Evolutionary conservation across 1,140 invertebrate genomes (phyloP).

Genomic region (Achroia grisella): DNA sequence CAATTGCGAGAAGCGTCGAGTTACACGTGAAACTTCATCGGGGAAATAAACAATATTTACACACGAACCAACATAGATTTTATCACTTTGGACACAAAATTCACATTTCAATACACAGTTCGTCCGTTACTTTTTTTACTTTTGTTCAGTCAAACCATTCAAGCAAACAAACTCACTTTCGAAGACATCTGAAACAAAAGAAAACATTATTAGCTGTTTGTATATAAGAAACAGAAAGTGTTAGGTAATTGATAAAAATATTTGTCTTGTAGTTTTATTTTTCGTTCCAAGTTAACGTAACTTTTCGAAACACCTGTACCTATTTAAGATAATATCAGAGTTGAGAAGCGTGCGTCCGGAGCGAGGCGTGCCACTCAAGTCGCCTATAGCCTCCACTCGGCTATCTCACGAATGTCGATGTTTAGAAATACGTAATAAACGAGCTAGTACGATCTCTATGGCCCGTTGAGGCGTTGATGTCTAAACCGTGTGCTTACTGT

Average conservation of each 20-base stretch:
- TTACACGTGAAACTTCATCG: constrained; percentile 64
- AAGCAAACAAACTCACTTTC: constrained; percentile 40
- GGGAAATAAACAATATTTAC: constrained; percentile 30
- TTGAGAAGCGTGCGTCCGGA: constrained; percentile 35
- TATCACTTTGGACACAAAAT: constrained; percentile 58
- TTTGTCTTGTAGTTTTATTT: not conserved
- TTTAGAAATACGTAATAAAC: constrained; percentile 44
- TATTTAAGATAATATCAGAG: constrained; percentile 6
- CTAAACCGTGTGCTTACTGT: constrained; percentile 46
- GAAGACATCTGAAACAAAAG: constrained; percentile 63
- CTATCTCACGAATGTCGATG: constrained; percentile 39
- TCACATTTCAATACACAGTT: constrained; percentile 60
- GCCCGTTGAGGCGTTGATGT: constrained; percentile 51
- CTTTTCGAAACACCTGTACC: constrained; percentile 6
- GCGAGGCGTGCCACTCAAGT: constrained; percentile 36
- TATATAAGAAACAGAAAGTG: no score
- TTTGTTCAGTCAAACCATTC: constrained; percentile 33
- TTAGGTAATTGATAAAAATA: no score
- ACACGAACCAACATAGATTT: constrained; percentile 47
- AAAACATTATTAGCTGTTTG: constrained; percentile 9
- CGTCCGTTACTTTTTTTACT: constrained; percentile 19
- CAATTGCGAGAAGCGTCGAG: constrained; percentile 28
- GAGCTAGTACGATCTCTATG: constrained; percentile 28
- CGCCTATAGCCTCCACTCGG: constrained; percentile 32
- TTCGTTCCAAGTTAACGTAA: not conserved